Conservation (phyloP, 2,888 invertebrate species). For the Capitulum mitella region DNA sequence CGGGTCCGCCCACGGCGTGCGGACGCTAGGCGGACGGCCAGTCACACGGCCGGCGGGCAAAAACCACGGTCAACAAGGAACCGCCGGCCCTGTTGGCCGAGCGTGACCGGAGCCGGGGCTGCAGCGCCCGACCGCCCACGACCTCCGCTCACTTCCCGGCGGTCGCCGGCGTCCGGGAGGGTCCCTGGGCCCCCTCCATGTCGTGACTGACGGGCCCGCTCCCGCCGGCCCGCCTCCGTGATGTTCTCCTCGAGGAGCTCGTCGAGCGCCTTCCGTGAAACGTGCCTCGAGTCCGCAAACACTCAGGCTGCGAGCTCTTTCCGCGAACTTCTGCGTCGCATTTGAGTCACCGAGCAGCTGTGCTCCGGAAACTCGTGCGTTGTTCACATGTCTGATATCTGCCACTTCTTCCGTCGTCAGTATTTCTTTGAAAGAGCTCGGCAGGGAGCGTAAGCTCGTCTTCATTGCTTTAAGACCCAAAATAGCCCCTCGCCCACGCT, state of each 20-base stretch:
- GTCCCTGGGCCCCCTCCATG: not conserved
- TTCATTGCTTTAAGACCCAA: too few relatives aligned
- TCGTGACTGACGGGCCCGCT: not conserved
- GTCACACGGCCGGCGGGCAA: not conserved
- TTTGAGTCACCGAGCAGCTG: too few relatives aligned
- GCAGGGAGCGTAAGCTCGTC: too few relatives aligned
- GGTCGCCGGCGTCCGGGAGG: not conserved
- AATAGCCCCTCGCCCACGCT: too few relatives aligned
- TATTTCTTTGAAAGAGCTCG: too few relatives aligned
- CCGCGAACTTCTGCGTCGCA: too few relatives aligned
- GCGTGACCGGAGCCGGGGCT: not conserved
- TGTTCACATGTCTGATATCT: too few relatives aligned
- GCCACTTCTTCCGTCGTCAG: too few relatives aligned
- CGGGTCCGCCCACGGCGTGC: not conserved
- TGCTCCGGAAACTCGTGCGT: too few relatives aligned
- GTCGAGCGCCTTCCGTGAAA: not conserved
- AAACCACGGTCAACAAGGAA: not conserved
- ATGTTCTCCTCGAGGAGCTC: not conserved
- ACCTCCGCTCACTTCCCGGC: not conserved
- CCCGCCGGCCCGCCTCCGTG: not conserved
- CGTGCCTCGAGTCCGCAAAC: too few relatives aligned
- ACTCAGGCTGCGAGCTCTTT: too few relatives aligned
- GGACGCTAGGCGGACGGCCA: not conserved
- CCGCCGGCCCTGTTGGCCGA: not conserved
- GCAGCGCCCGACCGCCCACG: not conserved